phyloP scores from a whole-genome alignment of 2,888 invertebrate species.

The Drosophila siamana region DNA sequence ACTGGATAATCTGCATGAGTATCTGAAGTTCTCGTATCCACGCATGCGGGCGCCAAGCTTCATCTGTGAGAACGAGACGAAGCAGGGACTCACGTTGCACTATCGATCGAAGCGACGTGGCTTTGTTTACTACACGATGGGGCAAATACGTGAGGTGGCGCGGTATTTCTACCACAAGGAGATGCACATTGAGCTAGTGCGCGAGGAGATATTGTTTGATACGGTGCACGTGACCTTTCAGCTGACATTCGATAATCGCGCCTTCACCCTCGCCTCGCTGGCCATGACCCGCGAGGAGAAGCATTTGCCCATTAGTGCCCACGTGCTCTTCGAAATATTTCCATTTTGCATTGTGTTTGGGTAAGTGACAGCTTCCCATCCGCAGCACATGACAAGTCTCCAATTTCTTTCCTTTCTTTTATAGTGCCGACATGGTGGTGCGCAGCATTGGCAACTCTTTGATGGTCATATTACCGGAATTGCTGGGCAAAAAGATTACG shows the following conservation, averaged over 20 bases:
- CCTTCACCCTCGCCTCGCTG: slow-evolving; percentile 93
- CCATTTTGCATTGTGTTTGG: slow-evolving; percentile 99
- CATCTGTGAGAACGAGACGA: slow-evolving; percentile 97
- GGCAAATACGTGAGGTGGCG: slow-evolving; percentile 96
- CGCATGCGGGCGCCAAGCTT: slow-evolving; percentile 96
- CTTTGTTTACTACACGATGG: slow-evolving; percentile 98
- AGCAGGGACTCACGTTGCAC: slow-evolving; percentile 96
- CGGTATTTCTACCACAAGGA: slow-evolving; percentile 97
- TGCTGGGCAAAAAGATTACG: slow-evolving; percentile 95
- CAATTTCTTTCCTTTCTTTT: slow-evolving; percentile 25
- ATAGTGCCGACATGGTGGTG: slow-evolving; percentile 94
- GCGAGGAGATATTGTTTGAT: slow-evolving; percentile 94
- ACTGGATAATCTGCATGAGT: slow-evolving; percentile 98
- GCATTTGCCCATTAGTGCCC: slow-evolving; percentile 94
- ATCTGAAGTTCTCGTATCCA: slow-evolving; percentile 97
- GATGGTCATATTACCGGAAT: slow-evolving; percentile 94
- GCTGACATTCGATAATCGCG: slow-evolving; percentile 96
- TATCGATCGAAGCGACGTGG: slow-evolving; percentile 97
- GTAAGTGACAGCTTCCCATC: slow-evolving; percentile 86
- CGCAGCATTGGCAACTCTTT: slow-evolving; percentile 95
- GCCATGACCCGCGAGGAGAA: slow-evolving; percentile 95
- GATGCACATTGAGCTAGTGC: slow-evolving; percentile 94
- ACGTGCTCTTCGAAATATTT: slow-evolving; percentile 97
- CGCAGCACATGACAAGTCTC: not conserved
- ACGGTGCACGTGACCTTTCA: slow-evolving; percentile 97